Base-by-base conservation (phyloP, 2,888 invertebrate species). In the Chrysina gloriosa region DNA sequence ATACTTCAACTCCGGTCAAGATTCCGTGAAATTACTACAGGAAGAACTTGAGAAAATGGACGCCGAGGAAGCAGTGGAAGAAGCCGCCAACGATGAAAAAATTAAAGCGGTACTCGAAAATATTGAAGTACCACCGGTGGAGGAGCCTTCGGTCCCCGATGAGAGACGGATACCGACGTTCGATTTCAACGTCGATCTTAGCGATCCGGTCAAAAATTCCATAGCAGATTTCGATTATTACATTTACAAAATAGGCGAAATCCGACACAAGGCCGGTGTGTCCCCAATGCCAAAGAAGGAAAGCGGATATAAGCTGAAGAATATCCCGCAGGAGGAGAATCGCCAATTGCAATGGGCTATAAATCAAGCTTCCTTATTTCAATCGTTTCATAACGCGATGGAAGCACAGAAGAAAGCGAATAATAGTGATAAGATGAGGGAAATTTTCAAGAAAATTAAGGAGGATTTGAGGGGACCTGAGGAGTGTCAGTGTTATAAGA, bases 211-310 rank as follows among this genome's bases (percentile, higher is more conserved):
- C 3, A 45, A 23, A 34, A 68, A 68, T 31, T 63, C 68, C 2
- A 47, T 68, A 14, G 45, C 47, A 1, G 68, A 68, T 27, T 68
- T 68, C 31, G 68, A 68, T 45, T 68, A 68, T 47, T 52, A 68
- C 21, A 34, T 68, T 2, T 68, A 68, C 31, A 50, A 52, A 54
- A 68, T 68, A 29, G 63, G 68, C 2, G 54, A 47, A 56, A 36
- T 61, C 16, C 56, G 66, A 11, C 14, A 61, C 16, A 36, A 61
- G 4, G 58, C 58, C 3, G 58, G 58, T 2, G 42, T 61, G 16
- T 61, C 45, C 3, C 42, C 58, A 1, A 61, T 45, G 27, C 58
- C 58, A 16, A 45, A 29, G 25, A n/a, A 27, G 1, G 27, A 23
- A 25, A 27, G n/a, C 19, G 16, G 14, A 0, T n/a, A n/a, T 7